Evolutionary conservation across 2,888 invertebrate genomes (phyloP), one percentile per base, ranked within the genome.

Genomic region (Thereva nobilitata): DNA sequence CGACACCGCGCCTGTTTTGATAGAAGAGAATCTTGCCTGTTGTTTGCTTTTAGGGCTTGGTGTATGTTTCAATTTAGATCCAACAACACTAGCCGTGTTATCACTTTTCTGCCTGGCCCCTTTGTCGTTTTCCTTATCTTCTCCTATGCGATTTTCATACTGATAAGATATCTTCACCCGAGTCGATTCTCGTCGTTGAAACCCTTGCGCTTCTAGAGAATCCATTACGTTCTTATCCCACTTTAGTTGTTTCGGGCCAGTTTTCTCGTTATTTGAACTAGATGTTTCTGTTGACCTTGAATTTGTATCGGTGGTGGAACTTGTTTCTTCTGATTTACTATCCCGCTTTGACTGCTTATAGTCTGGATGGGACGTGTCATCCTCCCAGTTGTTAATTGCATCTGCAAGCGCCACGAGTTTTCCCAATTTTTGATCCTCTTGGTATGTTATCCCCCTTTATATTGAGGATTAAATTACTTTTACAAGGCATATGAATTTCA

Each of bases 381-480:
- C 93, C 77, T 95, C 95, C 93, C 95, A 95, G 75, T 89, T 89
- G 74, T 93, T 94, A 56, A 95, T 94, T 68, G 89, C 86, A 68
- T 90, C 86, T 0, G 95, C 95, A 34, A 96, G 82, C 0, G 90
- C 90, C 0, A 92, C 93, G 23, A 95, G 83, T 75, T 93, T 83
- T 0, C 87, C 86, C 38, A 87, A 84, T 72, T 87, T 85, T 71
- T 82, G 83, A n/a, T n/a, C n/a, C n/a, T n/a, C n/a, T n/a, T n/a
- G n/a, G n/a, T n/a, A n/a, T n/a, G n/a, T n/a, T n/a, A n/a, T n/a
- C n/a, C n/a, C n/a, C n/a, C n/a, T n/a, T n/a, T n/a, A n/a, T n/a
- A n/a, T n/a, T n/a, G n/a, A n/a, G n/a, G n/a, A n/a, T n/a, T n/a
- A n/a, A n/a, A n/a, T n/a, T n/a, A n/a, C n/a, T n/a, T n/a, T n/a